Conservation (phyloP, 92 coral and sea anemone species). For the Anthopleura xanthogrammica region DNA sequence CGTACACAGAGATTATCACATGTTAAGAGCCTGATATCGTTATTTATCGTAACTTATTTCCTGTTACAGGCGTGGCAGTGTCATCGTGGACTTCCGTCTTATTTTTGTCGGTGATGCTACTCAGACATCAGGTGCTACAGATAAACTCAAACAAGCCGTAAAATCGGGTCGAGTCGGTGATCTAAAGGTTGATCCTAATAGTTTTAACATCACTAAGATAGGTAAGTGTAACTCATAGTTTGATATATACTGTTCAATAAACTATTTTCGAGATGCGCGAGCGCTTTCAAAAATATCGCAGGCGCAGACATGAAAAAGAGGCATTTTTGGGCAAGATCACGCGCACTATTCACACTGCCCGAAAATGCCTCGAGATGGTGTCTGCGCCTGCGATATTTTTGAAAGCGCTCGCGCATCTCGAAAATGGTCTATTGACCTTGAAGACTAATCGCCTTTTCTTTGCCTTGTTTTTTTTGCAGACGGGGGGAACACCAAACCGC, state of each 20-base stretch:
- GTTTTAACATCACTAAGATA: constrained; percentile 30
- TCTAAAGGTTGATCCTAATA: constrained; percentile 62
- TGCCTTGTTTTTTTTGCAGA: constrained; percentile 3
- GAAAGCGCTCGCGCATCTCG: too few relatives aligned
- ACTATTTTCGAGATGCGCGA: too few relatives aligned
- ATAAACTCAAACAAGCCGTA: constrained; percentile 60
- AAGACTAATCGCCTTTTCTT: background rate
- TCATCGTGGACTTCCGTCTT: constrained; percentile 60
- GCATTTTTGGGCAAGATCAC: too few relatives aligned
- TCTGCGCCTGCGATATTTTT: too few relatives aligned
- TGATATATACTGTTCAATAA: too few relatives aligned
- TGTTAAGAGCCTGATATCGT: too few relatives aligned
- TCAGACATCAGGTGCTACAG: constrained; percentile 51
- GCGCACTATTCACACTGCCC: too few relatives aligned
- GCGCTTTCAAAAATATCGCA: too few relatives aligned
- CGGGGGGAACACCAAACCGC: constrained; percentile 29
- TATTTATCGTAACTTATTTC: background rate
- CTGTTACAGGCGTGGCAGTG: constrained; percentile 76
- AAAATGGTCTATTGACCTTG: background rate
- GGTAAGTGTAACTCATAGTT: constrained; percentile 4
- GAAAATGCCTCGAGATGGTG: too few relatives aligned
- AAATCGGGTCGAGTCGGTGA: constrained; percentile 67
- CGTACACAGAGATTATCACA: too few relatives aligned
- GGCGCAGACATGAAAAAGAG: too few relatives aligned
- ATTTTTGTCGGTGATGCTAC: constrained; percentile 68